A percentile compares a stretch with the other conserved stretches of the same genome.
phyloP scores from a whole-genome alignment of 92 coral and sea anemone genomes.

The Phymanthus crucifer region DNA sequence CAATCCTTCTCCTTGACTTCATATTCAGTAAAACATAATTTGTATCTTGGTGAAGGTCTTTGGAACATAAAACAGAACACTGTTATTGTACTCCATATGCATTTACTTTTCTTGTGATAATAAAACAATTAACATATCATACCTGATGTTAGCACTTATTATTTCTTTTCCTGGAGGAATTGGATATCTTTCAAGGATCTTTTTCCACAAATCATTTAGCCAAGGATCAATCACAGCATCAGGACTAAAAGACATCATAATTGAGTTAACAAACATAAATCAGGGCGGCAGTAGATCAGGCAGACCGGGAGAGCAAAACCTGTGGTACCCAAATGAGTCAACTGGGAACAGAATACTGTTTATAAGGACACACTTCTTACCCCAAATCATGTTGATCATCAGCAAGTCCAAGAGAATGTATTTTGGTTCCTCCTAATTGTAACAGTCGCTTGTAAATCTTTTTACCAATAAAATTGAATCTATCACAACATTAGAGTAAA shows the following conservation, averaged over 20 bases:
- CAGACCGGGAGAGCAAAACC: too few species aligned
- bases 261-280: not conserved
- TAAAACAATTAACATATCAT: not conserved
- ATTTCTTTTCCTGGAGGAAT: conserved; percentile 80
- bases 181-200: conserved; percentile 70
- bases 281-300: too few species aligned
- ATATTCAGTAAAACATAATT: conserved; percentile 41
- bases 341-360: too few species aligned
- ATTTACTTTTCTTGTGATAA: not conserved
- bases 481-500: conserved; percentile 1
- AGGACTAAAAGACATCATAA: conserved; percentile 47
- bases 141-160: conserved; percentile 73
- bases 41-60: conserved; percentile 58
- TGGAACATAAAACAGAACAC: not conserved
- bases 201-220: conserved; percentile 80
- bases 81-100: not conserved
- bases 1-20: not conserved
- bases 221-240: conserved; percentile 98
- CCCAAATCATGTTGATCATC: conserved; percentile 99
- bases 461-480: conserved; percentile 96
- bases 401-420: conserved; percentile 79
- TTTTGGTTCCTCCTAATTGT: conserved; percentile 73
- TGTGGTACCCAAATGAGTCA: too few species aligned
- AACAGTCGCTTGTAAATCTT: conserved; percentile 75
- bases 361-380: conserved; percentile 35